phyloP scores from a whole-genome alignment of 1,140 invertebrate genomes.

The Zaprionus camerounensis region DNA sequence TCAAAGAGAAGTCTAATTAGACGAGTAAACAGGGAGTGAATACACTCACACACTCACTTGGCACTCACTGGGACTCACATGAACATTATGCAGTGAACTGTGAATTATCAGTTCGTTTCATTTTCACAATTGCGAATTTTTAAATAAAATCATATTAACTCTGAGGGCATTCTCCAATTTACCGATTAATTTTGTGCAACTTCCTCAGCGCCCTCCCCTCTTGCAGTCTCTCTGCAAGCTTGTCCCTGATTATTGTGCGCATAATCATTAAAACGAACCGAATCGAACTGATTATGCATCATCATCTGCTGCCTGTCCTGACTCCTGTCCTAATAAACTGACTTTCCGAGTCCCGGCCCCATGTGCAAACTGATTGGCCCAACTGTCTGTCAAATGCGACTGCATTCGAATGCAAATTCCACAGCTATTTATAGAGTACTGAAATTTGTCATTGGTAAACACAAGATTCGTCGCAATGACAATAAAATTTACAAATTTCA shows the following conservation, averaged over 20 bases:
- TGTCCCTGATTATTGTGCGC: conserved; percentile 10
- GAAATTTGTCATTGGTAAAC: conserved; percentile 34
- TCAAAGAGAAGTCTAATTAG: conserved; percentile 43
- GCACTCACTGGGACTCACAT: neutral
- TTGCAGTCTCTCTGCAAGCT: neutral
- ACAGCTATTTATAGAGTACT: conserved; percentile 33
- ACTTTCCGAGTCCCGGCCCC: conserved; percentile 3
- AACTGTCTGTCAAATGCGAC: conserved; percentile 31
- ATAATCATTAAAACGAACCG: conserved; percentile 22
- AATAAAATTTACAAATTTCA: conserved; percentile 14
- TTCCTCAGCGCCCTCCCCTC: too few species aligned
- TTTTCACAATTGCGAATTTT: neutral
- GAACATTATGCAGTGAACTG: neutral
- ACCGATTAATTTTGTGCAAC: neutral
- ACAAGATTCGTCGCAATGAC: conserved; percentile 21
- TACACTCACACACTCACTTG: neutral
- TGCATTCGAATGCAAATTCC: conserved; percentile 38
- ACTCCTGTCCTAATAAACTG: conserved; percentile 18
- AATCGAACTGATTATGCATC: conserved; percentile 38
- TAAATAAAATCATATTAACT: conserved; percentile 2
- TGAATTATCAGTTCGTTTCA: conserved; percentile 6
- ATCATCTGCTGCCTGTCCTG: neutral
- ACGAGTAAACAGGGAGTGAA: conserved; percentile 17
- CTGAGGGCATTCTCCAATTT: neutral
- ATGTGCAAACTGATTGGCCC: conserved; percentile 24